These are phyloP conservation scores for Lordiphosa mommai DNA, from an alignment of 1,140 invertebrate species.

Conservation along the genomic window DNA sequence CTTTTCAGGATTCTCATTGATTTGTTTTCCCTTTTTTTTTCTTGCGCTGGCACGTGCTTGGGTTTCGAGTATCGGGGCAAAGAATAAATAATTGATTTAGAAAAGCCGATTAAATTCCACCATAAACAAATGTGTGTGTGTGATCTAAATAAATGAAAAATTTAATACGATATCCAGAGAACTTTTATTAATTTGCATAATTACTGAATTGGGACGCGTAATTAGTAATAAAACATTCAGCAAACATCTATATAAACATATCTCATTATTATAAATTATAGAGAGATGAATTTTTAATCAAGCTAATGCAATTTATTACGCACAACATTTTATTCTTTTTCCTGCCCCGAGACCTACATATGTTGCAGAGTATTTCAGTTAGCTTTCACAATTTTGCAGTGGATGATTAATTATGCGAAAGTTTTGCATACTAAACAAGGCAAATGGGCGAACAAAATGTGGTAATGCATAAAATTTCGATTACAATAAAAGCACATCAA, in stretches of 20 bases:
- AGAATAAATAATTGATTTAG: constrained; percentile 36
- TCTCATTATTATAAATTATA: constrained; percentile 12
- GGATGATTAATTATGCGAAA: constrained; percentile 35
- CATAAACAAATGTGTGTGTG: constrained; percentile 16
- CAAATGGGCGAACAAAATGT: no score
- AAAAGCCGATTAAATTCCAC: constrained; percentile 22
- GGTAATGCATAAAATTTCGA: no score
- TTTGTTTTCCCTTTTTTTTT: constrained; percentile 15
- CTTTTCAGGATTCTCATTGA: constrained; percentile 15
- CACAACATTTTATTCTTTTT: background rate
- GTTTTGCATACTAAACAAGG: background rate
- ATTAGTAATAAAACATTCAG: constrained; percentile 17
- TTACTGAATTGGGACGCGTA: constrained; percentile 34
- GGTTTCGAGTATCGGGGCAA: background rate
- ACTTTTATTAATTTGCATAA: constrained; percentile 35
- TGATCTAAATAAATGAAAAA: background rate
- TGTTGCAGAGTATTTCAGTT: constrained; percentile 6
- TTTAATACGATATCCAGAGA: background rate
- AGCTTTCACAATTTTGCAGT: background rate
- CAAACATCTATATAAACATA: background rate
- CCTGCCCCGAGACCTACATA: background rate
- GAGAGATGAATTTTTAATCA: constrained; percentile 36
- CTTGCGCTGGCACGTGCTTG: constrained; percentile 16
- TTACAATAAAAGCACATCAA: no score
- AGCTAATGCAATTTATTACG: constrained; percentile 23